Percentiles rank a stretch among this genome's conserved stretches.
Evolutionary conservation across 2,113 vertebrate genomes (phyloP).

Genomic region (Catharus bicknelli): DNA sequence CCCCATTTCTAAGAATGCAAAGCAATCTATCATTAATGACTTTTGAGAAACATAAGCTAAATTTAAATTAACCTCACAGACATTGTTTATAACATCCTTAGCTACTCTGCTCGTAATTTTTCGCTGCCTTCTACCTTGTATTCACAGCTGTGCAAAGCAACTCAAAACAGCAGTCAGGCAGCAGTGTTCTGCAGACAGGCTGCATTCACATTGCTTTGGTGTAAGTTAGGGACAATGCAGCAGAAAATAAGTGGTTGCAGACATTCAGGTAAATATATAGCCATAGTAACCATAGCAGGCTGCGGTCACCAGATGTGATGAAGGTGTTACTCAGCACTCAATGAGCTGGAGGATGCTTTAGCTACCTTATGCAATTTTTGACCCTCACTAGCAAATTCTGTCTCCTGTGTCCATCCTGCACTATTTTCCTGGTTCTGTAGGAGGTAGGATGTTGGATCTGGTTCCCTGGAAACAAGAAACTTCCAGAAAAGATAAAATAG

Average conservation of each 20-base stretch:
- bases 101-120: neutral
- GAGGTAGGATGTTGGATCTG: neutral
- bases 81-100: neutral
- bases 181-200: neutral
- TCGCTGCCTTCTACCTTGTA: slow-evolving; percentile 4
- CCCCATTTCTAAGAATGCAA: neutral
- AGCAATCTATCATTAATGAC: neutral
- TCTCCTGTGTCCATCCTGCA: neutral
- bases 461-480: neutral
- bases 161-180: neutral
- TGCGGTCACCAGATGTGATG: neutral
- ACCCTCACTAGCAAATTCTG: neutral
- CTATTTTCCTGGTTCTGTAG: neutral
- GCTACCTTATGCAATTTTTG: neutral
- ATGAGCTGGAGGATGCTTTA: neutral
- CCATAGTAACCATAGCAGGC: neutral
- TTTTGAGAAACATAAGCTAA: slow-evolving; percentile 13
- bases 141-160: slow-evolving; percentile 14
- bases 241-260: neutral
- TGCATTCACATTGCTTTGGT: neutral
- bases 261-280: neutral
- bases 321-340: neutral
- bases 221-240: neutral
- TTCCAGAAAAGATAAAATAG: neutral
- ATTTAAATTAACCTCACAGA: slow-evolving; percentile 3